Percentiles rank a stretch among this genome's conserved stretches.
phyloP scores from a whole-genome alignment of 2,113 vertebrate genomes.

The Centrocercus urophasianus region DNA sequence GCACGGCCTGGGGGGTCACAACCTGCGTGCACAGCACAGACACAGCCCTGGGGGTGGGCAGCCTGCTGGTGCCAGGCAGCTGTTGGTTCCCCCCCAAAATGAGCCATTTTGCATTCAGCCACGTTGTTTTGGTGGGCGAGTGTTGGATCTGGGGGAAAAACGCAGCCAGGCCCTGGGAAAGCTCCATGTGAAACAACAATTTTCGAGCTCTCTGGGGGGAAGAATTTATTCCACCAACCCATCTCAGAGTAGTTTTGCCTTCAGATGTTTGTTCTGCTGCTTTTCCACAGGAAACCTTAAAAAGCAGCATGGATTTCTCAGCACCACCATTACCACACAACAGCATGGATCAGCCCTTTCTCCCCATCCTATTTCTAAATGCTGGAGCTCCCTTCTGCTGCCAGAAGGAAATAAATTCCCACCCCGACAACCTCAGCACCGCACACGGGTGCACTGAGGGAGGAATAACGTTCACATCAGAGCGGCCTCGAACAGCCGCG shows the following conservation, averaged over 20 bases:
- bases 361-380: not conserved
- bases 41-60: accelerated
- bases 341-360: not conserved
- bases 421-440: accelerated
- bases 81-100: not conserved
- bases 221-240: not conserved
- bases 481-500: accelerated
- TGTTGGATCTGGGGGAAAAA: not conserved
- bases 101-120: not conserved
- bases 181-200: not conserved
- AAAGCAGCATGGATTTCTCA: not conserved
- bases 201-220: not conserved
- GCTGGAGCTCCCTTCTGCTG: not conserved
- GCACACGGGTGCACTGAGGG: not conserved
- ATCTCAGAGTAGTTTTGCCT: not conserved
- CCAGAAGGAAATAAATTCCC: slow-evolving; percentile 1
- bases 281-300: not conserved
- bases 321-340: not conserved
- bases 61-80: not conserved
- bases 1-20: not conserved
- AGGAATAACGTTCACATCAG: not conserved
- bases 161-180: not conserved
- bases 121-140: not conserved
- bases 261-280: not conserved
- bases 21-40: not conserved